Evolutionary conservation across 37 sponge, comb jelly and placozoan genomes (phyloP), one percentile per base, ranked within the genome.

Genomic region (Chondrilla cf. caribensis): DNA sequence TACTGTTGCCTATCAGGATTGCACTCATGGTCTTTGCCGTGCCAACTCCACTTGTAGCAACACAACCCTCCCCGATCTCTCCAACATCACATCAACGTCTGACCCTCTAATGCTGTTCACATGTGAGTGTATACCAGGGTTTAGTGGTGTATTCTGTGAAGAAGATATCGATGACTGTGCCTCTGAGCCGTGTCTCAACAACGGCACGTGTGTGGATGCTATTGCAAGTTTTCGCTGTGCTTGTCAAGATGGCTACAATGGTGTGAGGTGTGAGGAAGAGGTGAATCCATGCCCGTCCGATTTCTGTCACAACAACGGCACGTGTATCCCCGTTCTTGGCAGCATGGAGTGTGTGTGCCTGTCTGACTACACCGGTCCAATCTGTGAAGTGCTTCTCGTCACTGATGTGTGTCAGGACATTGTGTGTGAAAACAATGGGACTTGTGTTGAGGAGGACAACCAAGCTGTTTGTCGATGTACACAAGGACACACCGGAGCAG

Each of bases 351-450:
- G 76, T 37, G 17, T 14, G 18, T 81, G 82, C 43, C 33, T 24
- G 8, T n/a, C 65, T 18, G 25, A 21, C 11, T 83, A 38, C 60
- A 71, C 73, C 4, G 84, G 84, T 18, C 25, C 29, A 32, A 21
- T 5, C 4, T 83, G 84, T 76, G 59, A 71, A 57, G 42, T 21
- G 35, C 18, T 11, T 24, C 9, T 47, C 6, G 47, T 54, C 19
- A 58, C 83, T 18, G 81, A 86, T 42, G 39, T 67, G 19, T 90
- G 86, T 83, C 37, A 51, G 11, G 42, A 58, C 0, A 32, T 54
- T 17, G 70, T 79, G 4, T 91, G 91, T 57, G 6, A 37, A 2
- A 87, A 87, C 75, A 79, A 79, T 60, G 82, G 64, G 35, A 85
- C 86, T 0, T 91, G 91, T 28, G 14, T 58, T 2, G 58, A 84